phyloP scores from a whole-genome alignment of 2,888 invertebrate species.

The Lampropteryx suffumata region DNA sequence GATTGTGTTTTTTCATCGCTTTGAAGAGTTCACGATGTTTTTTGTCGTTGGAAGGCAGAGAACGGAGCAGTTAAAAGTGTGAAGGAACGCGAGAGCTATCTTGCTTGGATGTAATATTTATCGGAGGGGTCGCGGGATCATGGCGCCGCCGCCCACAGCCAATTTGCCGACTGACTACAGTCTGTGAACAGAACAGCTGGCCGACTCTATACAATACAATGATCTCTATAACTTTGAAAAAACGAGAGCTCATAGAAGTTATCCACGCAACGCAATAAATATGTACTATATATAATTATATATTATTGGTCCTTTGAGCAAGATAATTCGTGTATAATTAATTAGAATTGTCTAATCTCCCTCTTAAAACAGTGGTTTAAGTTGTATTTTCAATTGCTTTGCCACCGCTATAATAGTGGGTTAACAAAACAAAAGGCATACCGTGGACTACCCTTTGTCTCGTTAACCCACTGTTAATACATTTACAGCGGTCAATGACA shows the following conservation, averaged over 20 bases:
- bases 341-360: too few species aligned
- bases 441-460: too few species aligned
- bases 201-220: slow-evolving; percentile 7
- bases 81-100: slow-evolving; percentile 36
- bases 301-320: too few species aligned
- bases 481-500: not conserved
- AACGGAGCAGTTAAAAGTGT: slow-evolving; percentile 19
- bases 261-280: too few species aligned
- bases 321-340: too few species aligned
- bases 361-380: too few species aligned
- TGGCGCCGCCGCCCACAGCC: slow-evolving; percentile 70
- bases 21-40: slow-evolving; percentile 32
- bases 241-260: too few species aligned
- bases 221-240: too few species aligned
- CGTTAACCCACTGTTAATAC: not conserved
- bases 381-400: too few species aligned
- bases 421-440: too few species aligned
- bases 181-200: slow-evolving; percentile 18
- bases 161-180: slow-evolving; percentile 60
- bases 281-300: too few species aligned
- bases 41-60: slow-evolving; percentile 28
- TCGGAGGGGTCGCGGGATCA: slow-evolving; percentile 73
- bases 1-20: slow-evolving; percentile 36
- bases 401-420: too few species aligned
- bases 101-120: slow-evolving; percentile 66